Percentiles rank a stretch among this genome's conserved stretches.
phyloP scores from a whole-genome alignment of 2,113 vertebrate genomes.

The Callipepla squamata region DNA sequence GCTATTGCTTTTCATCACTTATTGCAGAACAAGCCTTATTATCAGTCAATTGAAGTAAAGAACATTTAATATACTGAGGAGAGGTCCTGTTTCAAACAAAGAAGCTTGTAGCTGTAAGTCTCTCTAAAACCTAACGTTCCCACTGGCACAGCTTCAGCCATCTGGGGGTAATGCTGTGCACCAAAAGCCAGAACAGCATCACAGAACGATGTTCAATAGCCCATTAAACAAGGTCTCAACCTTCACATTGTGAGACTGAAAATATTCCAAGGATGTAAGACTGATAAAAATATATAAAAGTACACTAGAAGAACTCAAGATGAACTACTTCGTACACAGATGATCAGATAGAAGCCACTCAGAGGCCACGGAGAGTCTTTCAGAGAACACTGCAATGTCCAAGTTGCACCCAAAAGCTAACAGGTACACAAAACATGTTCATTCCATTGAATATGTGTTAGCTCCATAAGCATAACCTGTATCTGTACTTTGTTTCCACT shows the following conservation, averaged over 20 bases:
- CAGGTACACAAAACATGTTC: neutral
- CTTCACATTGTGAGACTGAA: neutral
- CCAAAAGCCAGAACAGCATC: neutral
- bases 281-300: neutral
- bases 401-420: neutral
- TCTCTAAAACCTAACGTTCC: neutral
- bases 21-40: neutral
- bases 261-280: neutral
- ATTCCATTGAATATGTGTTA: neutral
- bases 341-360: neutral
- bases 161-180: neutral
- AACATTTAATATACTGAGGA: neutral
- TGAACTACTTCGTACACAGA: neutral
- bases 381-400: neutral
- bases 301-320: neutral
- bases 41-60: neutral
- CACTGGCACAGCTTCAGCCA: neutral
- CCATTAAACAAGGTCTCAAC: neutral
- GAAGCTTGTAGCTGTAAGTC: neutral
- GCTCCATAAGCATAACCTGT: neutral
- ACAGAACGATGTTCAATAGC: neutral
- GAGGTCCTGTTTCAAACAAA: neutral
- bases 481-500: neutral
- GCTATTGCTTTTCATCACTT: neutral
- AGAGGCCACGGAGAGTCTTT: neutral